Base-by-base conservation (phyloP, 1,140 invertebrate species). In the Diprion similis region DNA sequence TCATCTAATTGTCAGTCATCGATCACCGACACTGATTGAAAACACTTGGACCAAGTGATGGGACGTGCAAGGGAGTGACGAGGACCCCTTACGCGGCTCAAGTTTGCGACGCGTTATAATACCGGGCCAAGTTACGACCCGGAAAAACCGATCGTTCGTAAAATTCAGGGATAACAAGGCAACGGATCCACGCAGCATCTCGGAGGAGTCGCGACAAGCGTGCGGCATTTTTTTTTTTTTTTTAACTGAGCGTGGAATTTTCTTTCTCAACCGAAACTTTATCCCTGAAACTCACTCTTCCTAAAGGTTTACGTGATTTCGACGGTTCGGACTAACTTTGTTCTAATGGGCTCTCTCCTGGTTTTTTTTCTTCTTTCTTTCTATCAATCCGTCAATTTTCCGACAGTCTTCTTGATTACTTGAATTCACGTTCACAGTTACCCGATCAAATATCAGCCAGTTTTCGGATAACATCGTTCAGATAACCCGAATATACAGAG, bases 11-110 rank as follows among this genome's bases (percentile, higher is more conserved):
- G 68, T 70, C 73, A 51, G 59, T 18, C 47, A 74, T 74, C 73
- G 73, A 74, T 74, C 73, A 46, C 68, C 51, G 68, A 66, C 68
- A 59, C 51, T 70, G 73, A 74, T 74, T 67, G 73, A 74, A 59
- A 73, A 73, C 72, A 68, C 72, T 73, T 65, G 66, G 10, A 65
- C 18, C 66, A 51, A 66, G 66, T 67, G 66, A 46, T 17, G 51
- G 51, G 9, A 59, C 51, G 51, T 59, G 51, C 51, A 17, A 59
- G 51, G n/a, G 51, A 59, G 6, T 59, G 11, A 15, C 51, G n/a
- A 59, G 51, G 51, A 59, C 51, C 51, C 51, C n/a, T 59, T 59
- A 17, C 9, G n/a, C n/a, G 11, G 51, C 11, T 59, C 9, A 17
- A 9, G 51, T 17, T 59, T 59, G 51, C 51, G 51, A 17, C 11